phyloP scores from a whole-genome alignment of 1,140 invertebrate species.

The Frieseomelitta varia region DNA sequence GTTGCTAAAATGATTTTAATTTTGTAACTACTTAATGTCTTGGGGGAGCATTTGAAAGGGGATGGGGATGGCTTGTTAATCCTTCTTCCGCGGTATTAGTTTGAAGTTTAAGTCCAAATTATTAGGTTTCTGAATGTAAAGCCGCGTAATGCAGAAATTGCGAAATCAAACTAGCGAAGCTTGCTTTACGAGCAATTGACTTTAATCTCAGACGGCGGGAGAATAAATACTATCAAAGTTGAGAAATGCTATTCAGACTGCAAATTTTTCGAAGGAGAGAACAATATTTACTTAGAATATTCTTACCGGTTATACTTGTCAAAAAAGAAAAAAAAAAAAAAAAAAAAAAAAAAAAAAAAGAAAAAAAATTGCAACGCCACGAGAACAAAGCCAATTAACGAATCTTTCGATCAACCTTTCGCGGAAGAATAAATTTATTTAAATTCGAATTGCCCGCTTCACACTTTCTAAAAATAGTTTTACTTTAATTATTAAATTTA shows the following conservation, averaged over 20 bases:
- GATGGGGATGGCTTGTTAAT: not conserved
- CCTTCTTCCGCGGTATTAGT: slow-evolving; percentile 7
- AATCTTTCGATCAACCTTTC: no score
- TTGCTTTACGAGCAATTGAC: not conserved
- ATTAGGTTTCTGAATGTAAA: slow-evolving; percentile 8
- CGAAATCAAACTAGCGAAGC: not conserved
- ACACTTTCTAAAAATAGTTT: no score
- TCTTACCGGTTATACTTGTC: no score
- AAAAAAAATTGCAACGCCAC: no score
- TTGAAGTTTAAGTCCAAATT: slow-evolving; percentile 17
- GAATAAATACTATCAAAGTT: not conserved
- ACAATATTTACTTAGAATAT: no score
- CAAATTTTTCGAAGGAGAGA: no score
- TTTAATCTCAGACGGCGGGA: not conserved
- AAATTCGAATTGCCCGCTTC: no score
- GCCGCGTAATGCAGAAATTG: not conserved
- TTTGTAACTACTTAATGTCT: not conserved
- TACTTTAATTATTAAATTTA: no score
- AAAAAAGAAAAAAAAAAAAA: no score
- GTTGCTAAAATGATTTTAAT: not conserved
- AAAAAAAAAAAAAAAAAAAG: no score
- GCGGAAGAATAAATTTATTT: no score
- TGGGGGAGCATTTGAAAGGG: not conserved
- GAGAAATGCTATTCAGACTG: not conserved
- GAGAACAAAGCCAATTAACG: no score